A percentile compares a stretch with the other conserved stretches of the same genome.
These are phyloP conservation scores for Lapara coniferarum DNA, from an alignment of 2,888 invertebrate species.

Conservation along the genomic window DNA sequence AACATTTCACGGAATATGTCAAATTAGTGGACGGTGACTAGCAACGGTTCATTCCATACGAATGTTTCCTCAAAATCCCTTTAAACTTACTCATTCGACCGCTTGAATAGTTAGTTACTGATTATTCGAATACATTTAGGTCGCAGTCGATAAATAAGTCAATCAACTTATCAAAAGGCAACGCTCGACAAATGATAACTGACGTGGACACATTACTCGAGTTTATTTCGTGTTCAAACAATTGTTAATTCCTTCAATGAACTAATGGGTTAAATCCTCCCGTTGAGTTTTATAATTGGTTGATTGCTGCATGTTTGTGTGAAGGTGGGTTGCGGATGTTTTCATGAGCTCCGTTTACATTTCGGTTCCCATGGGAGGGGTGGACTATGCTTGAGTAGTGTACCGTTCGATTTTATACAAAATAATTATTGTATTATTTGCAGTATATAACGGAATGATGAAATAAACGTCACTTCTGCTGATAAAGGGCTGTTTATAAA, in stretches of 20 bases:
- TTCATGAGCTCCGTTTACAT: conserved; percentile 1
- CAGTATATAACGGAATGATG: too few species aligned
- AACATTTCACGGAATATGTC: too few species aligned
- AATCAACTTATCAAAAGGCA: conserved; percentile 51
- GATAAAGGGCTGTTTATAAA: too few species aligned
- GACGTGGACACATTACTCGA: conserved; percentile 77
- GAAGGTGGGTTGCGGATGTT: conserved; percentile 24
- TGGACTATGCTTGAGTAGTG: neutral
- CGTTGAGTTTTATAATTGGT: conserved; percentile 72
- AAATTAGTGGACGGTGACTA: too few species aligned
- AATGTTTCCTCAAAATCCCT: neutral
- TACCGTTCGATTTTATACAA: neutral
- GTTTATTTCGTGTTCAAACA: conserved; percentile 79
- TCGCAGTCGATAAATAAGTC: conserved; percentile 57
- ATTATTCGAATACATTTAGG: conserved; percentile 29
- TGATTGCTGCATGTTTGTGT: conserved; percentile 56
- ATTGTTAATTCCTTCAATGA: conserved; percentile 83
- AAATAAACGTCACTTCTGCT: too few species aligned
- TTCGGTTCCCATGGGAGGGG: neutral
- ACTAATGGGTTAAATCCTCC: conserved; percentile 81
- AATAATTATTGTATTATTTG: too few species aligned
- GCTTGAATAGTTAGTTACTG: conserved; percentile 23
- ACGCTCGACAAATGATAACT: conserved; percentile 72
- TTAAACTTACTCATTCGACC: neutral
- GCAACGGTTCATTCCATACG: neutral